Conservation (phyloP, 2,888 invertebrate species). For the Harpagoxenus sublaevis region DNA sequence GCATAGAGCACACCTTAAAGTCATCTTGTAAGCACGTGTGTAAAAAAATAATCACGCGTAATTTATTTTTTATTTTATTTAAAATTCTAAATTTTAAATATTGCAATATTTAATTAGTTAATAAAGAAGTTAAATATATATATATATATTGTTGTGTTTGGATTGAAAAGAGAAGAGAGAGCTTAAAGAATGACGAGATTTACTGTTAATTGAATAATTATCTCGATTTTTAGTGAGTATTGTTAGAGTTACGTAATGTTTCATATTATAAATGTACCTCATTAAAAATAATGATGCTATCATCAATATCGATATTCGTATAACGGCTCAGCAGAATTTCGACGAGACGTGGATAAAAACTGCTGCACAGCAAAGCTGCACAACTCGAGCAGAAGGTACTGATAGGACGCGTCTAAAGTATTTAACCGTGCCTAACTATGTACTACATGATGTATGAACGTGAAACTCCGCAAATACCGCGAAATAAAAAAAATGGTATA, state of each 20-base stretch:
- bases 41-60: not conserved
- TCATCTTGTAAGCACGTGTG: not conserved
- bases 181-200: not conserved
- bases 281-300: conserved; percentile 39
- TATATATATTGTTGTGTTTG: not conserved
- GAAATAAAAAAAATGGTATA: not conserved
- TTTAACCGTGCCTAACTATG: conserved; percentile 20
- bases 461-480: not conserved
- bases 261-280: not conserved
- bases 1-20: not conserved
- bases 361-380: conserved; percentile 38
- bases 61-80: not conserved
- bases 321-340: conserved; percentile 29
- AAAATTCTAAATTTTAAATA: not conserved
- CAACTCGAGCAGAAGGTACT: conserved; percentile 42
- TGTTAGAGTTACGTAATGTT: not conserved
- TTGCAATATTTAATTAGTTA: not conserved
- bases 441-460: not conserved
- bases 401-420: conserved; percentile 26
- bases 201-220: not conserved
- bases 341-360: conserved; percentile 26
- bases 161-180: not conserved
- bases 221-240: not conserved
- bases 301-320: conserved; percentile 32
- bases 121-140: not conserved